These are phyloP conservation scores for Erinaceus europaeus DNA, from an alignment of 2,113 vertebrate species.

Conservation along the genomic window DNA sequence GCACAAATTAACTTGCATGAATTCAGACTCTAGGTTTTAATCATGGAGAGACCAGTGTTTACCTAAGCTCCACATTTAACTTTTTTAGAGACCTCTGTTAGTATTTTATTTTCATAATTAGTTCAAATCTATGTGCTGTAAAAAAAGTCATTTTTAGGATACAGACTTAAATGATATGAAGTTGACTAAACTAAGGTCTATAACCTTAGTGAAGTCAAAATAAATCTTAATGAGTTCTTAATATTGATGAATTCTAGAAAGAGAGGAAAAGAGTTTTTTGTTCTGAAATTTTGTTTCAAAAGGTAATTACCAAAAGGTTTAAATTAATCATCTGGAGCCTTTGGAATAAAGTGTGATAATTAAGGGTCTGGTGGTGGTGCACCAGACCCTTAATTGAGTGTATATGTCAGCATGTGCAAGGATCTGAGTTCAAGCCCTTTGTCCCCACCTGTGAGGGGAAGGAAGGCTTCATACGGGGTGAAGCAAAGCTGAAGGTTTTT, in stretches of 20 bases:
- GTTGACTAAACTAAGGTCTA: background rate
- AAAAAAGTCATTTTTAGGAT: slow-evolving; percentile 18
- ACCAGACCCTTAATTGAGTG: too few relatives aligned
- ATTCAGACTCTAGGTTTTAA: background rate
- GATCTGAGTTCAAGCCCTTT: too few relatives aligned
- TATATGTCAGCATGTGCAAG: too few relatives aligned
- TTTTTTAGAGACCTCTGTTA: background rate
- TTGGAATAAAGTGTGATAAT: background rate
- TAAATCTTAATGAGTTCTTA: slow-evolving; percentile 38
- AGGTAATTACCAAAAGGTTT: slow-evolving; percentile 11
- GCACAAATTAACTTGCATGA: rapidly evolving
- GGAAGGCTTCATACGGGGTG: too few relatives aligned
- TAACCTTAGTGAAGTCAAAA: slow-evolving; percentile 13
- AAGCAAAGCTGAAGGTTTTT: too few relatives aligned
- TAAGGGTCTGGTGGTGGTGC: too few relatives aligned
- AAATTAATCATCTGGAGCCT: slow-evolving; percentile 26
- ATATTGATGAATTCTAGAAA: slow-evolving; percentile 32
- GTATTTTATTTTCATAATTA: background rate
- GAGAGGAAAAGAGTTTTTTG: background rate
- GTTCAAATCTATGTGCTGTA: background rate
- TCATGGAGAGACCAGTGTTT: background rate
- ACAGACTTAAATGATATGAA: background rate
- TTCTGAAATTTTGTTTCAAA: background rate
- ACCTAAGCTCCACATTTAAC: background rate
- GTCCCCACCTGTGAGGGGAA: too few relatives aligned